Conservation (phyloP, 2,113 vertebrate genomes). For the Ammodytes marinus region DNA sequence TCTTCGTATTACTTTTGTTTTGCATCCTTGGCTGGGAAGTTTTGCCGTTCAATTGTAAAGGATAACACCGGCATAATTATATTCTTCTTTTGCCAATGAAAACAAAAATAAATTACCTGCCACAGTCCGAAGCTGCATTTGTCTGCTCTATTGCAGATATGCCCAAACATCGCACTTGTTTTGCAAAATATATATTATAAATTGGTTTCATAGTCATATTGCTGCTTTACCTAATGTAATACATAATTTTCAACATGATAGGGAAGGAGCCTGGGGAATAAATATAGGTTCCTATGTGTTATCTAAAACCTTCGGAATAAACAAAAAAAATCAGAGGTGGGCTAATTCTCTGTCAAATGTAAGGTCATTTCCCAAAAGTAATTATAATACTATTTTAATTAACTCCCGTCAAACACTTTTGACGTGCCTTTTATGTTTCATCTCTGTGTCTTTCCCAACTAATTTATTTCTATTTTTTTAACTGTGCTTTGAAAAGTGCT, state of each 20-base stretch:
- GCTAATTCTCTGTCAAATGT: constrained; percentile 1
- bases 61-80: constrained; percentile 11
- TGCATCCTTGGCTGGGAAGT: not conserved
- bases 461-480: constrained; percentile 2
- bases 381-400: constrained; percentile 25
- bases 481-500: constrained; percentile 3
- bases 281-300: not conserved
- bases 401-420: not conserved
- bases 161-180: constrained; percentile 14
- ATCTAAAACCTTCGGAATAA: not conserved
- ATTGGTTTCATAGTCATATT: constrained; percentile 15
- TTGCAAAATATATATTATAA: constrained; percentile 17
- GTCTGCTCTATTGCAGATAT: constrained; percentile 34
- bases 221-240: constrained; percentile 22
- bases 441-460: constrained; percentile 3
- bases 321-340: not conserved
- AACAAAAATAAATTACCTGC: constrained; percentile 14
- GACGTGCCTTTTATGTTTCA: constrained; percentile 1
- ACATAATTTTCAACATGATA: not conserved
- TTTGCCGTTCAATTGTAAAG: constrained; percentile 17
- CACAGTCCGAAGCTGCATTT: constrained; percentile 4
- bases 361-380: constrained; percentile 6
- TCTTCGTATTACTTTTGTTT: not conserved
- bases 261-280: not conserved
- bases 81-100: constrained; percentile 26